Evolutionary conservation across 2,797 vertebrate species (phyloP).

Genomic region (Avahi laniger): DNA sequence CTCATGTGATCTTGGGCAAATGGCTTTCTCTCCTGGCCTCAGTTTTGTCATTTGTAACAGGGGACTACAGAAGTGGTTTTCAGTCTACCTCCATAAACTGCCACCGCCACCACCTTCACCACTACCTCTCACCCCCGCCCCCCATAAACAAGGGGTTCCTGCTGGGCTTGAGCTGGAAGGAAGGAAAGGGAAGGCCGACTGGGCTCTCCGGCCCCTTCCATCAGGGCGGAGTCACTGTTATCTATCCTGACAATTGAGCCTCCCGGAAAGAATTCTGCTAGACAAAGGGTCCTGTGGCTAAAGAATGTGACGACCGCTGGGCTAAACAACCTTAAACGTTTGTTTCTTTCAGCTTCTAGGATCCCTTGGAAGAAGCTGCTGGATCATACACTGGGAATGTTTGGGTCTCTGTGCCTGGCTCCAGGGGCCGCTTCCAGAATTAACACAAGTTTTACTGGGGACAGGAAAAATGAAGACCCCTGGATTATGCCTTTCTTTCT

Average conservation of each 20-base stretch:
- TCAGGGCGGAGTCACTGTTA: background rate
- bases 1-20: background rate
- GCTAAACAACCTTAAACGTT: background rate
- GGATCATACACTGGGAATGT: background rate
- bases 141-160: background rate
- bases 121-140: accelerated
- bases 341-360: background rate
- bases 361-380: background rate
- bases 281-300: background rate
- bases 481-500: background rate
- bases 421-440: background rate
- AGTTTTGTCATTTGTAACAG: constrained; percentile 26
- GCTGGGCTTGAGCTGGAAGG: background rate
- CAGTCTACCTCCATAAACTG: background rate
- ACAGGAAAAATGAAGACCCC: background rate
- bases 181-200: background rate
- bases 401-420: background rate
- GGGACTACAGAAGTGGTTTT: background rate
- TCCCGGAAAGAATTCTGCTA: background rate
- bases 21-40: background rate
- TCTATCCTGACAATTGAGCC: background rate
- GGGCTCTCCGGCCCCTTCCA: background rate
- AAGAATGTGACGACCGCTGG: background rate
- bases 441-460: background rate
- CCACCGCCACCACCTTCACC: accelerated